Evolutionary conservation across 92 coral and sea anemone species (phyloP), one percentile per base, ranked within the genome.

Genomic region (Umimayanthus kanabou): DNA sequence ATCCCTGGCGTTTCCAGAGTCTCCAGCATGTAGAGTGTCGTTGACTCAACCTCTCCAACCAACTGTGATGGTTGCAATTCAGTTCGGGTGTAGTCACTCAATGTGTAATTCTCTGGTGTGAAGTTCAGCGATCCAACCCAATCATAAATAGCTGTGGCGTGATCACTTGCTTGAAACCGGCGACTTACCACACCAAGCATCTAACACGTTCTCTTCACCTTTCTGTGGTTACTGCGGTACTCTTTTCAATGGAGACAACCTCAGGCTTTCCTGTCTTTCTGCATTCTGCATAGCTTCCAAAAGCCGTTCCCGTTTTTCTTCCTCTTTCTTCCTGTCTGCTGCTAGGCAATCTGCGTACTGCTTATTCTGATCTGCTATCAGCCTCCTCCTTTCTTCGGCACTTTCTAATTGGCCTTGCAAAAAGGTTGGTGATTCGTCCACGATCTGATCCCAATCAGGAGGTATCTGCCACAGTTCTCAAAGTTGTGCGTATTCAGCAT

Each of bases 201-300:
- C 78, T 73, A 73, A 15, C 11, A 73, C 78, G 25, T 73, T 73
- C n/a, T 73, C 78, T 73, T 73, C 78, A 73, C 78, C 78, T 73
- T 73, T 73, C 47, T 33, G 78, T 73, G 78, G 78, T 73, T 73
- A n/a, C 45, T 9, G 78, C 47, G 78, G 78, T 37, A 73, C 78
- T 37, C 49, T 73, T 73, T 73, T 73, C 78, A n/a, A n/a, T n/a
- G n/a, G 78, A 73, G 78, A 73, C 78, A 73, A 79, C 70, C 67
- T 26, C 70, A 79, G 66, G 70, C 67, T 50, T 79, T 79, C 84
- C 70, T 79, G 84, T 50, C 84, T 58, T 79, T 47, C 84, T 25
- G 43, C 66, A 50, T 79, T 79, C 43, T 79, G n/a, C n/a, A n/a
- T n/a, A n/a, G n/a, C n/a, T n/a, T 26, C 84, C 43, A 58, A 50